Evolutionary conservation across 2,888 invertebrate genomes (phyloP).

Genomic region (Abscondita cerata): DNA sequence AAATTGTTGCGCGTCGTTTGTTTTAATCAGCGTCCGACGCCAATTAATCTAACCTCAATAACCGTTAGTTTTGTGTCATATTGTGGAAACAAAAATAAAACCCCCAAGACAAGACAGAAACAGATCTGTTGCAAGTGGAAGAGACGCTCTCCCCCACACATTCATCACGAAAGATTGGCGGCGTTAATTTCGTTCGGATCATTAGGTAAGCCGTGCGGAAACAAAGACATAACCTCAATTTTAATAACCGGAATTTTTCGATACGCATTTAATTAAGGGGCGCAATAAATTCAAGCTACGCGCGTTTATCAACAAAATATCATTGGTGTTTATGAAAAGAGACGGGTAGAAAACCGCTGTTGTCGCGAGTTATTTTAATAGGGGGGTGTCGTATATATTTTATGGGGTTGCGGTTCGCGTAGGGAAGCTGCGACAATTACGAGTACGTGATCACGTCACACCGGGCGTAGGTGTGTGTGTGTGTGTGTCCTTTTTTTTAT

Average conservation of each 20-base stretch:
- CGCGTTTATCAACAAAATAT: slow-evolving; percentile 18
- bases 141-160: slow-evolving; percentile 40
- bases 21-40: no score
- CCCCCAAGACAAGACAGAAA: slow-evolving; percentile 8
- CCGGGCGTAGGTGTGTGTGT: no score
- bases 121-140: slow-evolving; percentile 29
- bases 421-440: slow-evolving; percentile 29
- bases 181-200: slow-evolving; percentile 46
- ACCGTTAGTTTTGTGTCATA: no score
- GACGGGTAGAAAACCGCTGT: slow-evolving; percentile 13
- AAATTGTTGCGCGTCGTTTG: no score
- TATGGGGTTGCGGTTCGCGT: slow-evolving; percentile 35
- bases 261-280: slow-evolving; percentile 7
- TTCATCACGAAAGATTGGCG: slow-evolving; percentile 47
- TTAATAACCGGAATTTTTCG: not conserved
- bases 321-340: slow-evolving; percentile 18
- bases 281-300: slow-evolving; percentile 28
- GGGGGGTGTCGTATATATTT: slow-evolving; percentile 37
- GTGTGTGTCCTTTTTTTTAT: no score
- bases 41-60: no score
- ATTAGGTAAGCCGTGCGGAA: slow-evolving; percentile 40
- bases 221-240: not conserved
- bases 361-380: slow-evolving; percentile 37
- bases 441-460: slow-evolving; percentile 33
- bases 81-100: slow-evolving; percentile 2